Percentiles rank a stretch among this genome's conserved stretches.
Evolutionary conservation across 2,113 vertebrate species (phyloP).

Genomic region (Eptesicus fuscus): DNA sequence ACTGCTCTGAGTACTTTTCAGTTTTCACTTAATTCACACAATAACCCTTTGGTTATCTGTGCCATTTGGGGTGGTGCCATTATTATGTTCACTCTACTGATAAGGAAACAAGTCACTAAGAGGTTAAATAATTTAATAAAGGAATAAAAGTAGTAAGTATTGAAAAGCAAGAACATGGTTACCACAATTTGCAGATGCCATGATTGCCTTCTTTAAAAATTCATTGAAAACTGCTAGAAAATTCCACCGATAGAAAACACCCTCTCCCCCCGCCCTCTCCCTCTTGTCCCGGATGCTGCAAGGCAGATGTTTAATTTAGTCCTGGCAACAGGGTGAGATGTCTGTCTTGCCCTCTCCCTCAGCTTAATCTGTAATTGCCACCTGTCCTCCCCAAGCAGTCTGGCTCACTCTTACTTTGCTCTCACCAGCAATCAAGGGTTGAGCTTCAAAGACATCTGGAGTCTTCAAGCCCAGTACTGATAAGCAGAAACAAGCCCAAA

Average conservation of each 20-base stretch:
- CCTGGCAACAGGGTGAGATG: conserved; percentile 36
- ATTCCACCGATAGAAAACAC: not conserved
- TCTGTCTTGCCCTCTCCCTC: conserved; percentile 58
- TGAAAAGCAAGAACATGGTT: not conserved
- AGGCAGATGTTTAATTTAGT: conserved; percentile 64
- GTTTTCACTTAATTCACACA: conserved; percentile 5
- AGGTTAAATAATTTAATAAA: not conserved
- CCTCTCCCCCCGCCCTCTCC: not conserved
- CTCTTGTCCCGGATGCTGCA: not conserved
- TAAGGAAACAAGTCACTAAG: not conserved
- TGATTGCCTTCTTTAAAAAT: not conserved
- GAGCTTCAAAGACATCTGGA: conserved; percentile 66
- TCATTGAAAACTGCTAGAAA: not conserved
- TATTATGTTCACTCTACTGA: not conserved
- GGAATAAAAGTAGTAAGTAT: not conserved
- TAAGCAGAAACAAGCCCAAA: conserved; percentile 26
- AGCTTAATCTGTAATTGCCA: conserved; percentile 65
- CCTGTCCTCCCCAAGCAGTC: conserved; percentile 32
- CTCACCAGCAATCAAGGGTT: conserved; percentile 45
- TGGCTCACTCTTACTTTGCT: conserved; percentile 46
- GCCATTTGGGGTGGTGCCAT: not conserved
- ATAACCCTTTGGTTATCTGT: not conserved
- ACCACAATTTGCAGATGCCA: not conserved
- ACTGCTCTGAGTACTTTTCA: not conserved
- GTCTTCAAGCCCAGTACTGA: conserved; percentile 47